A percentile compares a stretch with the other conserved stretches of the same genome.
Evolutionary conservation across 2,113 vertebrate genomes (phyloP).

Genomic region (Rhinolophus ferrumequinum): DNA sequence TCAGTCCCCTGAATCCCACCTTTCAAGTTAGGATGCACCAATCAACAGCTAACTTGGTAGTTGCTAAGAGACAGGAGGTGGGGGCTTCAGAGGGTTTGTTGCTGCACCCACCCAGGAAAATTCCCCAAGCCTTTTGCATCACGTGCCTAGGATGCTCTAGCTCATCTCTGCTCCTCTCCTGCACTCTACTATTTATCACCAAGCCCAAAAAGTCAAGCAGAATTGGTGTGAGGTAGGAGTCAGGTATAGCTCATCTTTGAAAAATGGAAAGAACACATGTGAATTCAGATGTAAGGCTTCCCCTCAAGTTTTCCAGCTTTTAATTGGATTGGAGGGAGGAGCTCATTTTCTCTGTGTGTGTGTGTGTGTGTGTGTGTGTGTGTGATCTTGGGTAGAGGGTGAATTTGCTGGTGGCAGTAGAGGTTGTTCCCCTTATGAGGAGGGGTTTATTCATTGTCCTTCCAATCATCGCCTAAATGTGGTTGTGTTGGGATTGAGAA

Average conservation of each 20-base stretch:
- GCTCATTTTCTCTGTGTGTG: background rate
- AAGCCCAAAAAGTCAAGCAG: background rate
- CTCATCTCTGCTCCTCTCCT: background rate
- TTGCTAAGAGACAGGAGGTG: slow-evolving; percentile 70
- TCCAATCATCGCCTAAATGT: background rate
- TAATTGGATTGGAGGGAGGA: background rate
- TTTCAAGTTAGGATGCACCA: slow-evolving; percentile 54
- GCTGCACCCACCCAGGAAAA: slow-evolving; percentile 43
- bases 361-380: background rate
- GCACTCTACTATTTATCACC: background rate
- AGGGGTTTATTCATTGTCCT: background rate
- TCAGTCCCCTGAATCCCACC: background rate
- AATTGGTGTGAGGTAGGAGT: background rate
- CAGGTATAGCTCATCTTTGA: background rate
- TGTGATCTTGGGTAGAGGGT: background rate
- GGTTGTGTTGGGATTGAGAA: background rate
- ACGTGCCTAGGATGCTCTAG: background rate
- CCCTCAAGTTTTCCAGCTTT: background rate
- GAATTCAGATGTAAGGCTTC: background rate
- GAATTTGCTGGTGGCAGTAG: background rate
- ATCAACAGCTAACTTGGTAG: slow-evolving; percentile 41
- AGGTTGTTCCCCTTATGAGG: background rate
- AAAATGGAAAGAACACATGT: background rate
- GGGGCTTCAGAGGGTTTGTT: slow-evolving; percentile 31
- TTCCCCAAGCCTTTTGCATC: background rate